Evolutionary conservation across 2,113 vertebrate genomes (phyloP), one percentile per base, ranked within the genome.

Genomic region (Heterotis niloticus): DNA sequence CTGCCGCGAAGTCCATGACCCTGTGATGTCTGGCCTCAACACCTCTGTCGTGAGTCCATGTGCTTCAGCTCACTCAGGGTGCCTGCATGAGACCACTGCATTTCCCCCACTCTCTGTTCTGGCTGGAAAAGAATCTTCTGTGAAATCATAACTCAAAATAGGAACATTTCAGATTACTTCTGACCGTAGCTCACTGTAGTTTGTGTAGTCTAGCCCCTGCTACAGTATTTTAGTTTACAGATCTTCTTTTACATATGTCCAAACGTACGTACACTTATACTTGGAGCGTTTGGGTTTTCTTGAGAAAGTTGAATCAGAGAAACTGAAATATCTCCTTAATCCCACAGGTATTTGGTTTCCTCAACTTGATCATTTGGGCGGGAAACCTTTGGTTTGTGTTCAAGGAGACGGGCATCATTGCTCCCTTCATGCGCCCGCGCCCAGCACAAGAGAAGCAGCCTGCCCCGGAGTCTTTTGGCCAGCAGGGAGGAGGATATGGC

Each of bases 331-430:
- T 66, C 54, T 59, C 57, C 71, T 24, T 44, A 13, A n/a, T 44
- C 71, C 59, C 68, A 20, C 86, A 97, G 96, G 95, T 94, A 77
- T 97, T 97, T 52, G 96, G 96, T 65, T 97, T 96, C 86, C 91
- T 96, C 86, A 97, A 97, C 85, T 80, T 96, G 87, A 92, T 97
- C 85, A 90, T 97, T 83, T 97, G 95, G 96, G 79, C 91, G 34
- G 96, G 96, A 78, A 97, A 97, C 86, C 84, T 97, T 79, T 97
- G 96, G 95, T 97, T 97, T 29, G 94, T 96, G 76, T 96, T 97
- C 85, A 97, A 97, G 89, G 96, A 97, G 90, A 97, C 96, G 0
- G 94, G 96, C 80, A 96, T 94, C 91, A 81, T 93, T 34, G 89
- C 93, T 4, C 92, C 94, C 16, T 94, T 96, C 81, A 29, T 82